phyloP scores from a whole-genome alignment of 2,797 vertebrate genomes.

The Bovichtus variegatus region DNA sequence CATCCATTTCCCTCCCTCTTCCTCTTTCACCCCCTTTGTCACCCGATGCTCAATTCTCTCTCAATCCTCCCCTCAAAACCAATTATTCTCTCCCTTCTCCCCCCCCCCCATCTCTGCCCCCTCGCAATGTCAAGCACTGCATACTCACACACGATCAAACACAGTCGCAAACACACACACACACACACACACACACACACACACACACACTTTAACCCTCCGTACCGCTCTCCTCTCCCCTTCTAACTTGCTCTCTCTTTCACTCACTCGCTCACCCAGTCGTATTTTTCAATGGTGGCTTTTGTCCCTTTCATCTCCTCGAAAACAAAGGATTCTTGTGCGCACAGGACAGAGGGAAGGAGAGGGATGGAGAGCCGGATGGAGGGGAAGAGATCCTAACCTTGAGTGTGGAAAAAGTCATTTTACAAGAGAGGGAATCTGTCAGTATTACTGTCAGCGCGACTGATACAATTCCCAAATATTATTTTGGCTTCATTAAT shows the following conservation, averaged over 20 bases:
- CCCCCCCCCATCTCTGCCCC: slow-evolving; percentile 42
- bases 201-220: slow-evolving; percentile 37
- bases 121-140: slow-evolving; percentile 55
- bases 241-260: slow-evolving; percentile 67
- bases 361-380: slow-evolving; percentile 63
- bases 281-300: slow-evolving; percentile 87
- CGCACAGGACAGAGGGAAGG: slow-evolving; percentile 74
- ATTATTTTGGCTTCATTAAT: neutral
- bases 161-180: slow-evolving; percentile 31
- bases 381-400: slow-evolving; percentile 73
- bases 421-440: slow-evolving; percentile 22
- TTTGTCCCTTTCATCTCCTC: slow-evolving; percentile 88
- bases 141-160: slow-evolving; percentile 61
- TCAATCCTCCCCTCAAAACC: slow-evolving; percentile 51
- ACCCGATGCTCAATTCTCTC: slow-evolving; percentile 45
- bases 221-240: slow-evolving; percentile 41
- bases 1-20: slow-evolving; percentile 56
- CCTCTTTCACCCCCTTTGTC: slow-evolving; percentile 56
- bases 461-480: neutral
- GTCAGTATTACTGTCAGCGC: neutral
- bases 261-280: slow-evolving; percentile 73
- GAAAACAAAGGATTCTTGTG: slow-evolving; percentile 88
- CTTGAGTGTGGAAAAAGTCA: slow-evolving; percentile 49
- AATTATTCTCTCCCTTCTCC: slow-evolving; percentile 52
- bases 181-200: slow-evolving; percentile 29